These are phyloP conservation scores for Arrhopalites spinosus DNA, from an alignment of 2,888 invertebrate genomes.

Conservation along the genomic window DNA sequence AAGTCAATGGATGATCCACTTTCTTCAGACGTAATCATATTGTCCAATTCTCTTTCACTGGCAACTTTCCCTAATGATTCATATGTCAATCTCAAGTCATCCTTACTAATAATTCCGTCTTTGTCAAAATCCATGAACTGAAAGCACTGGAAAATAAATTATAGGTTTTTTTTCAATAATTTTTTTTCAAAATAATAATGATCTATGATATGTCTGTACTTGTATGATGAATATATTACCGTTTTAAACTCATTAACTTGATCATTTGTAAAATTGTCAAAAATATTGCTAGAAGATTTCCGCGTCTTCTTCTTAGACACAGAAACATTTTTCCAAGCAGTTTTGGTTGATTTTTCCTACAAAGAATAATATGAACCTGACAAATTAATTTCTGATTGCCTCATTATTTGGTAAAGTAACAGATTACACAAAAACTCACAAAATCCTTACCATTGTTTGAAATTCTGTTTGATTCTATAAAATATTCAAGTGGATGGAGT, in stretches of 20 bases:
- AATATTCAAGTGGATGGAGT: no score
- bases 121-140: conserved; percentile 59
- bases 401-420: no score
- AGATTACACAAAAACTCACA: no score
- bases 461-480: no score
- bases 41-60: conserved; percentile 58
- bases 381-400: no score
- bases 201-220: background rate
- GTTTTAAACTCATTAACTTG: conserved; percentile 60
- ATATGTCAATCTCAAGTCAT: conserved; percentile 57
- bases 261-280: conserved; percentile 59
- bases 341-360: no score
- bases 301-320: no score
- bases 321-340: no score
- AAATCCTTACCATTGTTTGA: no score
- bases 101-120: conserved; percentile 58
- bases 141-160: conserved; percentile 56
- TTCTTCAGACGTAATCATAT: conserved; percentile 57
- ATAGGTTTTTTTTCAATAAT: conserved; percentile 5
- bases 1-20: conserved; percentile 59
- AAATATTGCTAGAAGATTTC: conserved; percentile 59
- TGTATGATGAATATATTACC: conserved; percentile 9
- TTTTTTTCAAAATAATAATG: background rate
- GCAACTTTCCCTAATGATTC: conserved; percentile 58
- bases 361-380: no score